Evolutionary conservation across 1,140 invertebrate genomes (phyloP).

Genomic region (Bombus terrestris): DNA sequence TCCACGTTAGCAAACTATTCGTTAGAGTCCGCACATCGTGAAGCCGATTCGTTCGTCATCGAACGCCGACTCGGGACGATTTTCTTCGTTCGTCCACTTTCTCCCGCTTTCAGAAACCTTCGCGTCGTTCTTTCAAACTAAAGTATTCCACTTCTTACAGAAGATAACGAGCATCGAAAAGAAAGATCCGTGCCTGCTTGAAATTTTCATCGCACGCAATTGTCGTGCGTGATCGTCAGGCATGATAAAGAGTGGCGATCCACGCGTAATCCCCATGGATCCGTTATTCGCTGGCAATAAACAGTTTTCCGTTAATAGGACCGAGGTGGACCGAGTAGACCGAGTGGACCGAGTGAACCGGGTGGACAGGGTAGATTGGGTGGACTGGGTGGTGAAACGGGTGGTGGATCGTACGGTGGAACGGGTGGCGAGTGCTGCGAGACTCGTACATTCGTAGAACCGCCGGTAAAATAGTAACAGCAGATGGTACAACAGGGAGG

Average conservation of each 20-base stretch:
- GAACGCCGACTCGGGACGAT: slow-evolving; percentile 45
- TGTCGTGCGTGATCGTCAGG: neutral
- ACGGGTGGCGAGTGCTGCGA: slow-evolving; percentile 62
- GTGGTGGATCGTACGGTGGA: slow-evolving; percentile 41
- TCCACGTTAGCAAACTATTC: slow-evolving; percentile 73
- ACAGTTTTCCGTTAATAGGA: slow-evolving; percentile 80
- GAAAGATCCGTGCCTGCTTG: neutral
- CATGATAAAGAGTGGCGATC: slow-evolving; percentile 31
- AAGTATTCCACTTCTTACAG: neutral
- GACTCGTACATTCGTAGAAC: slow-evolving; percentile 78
- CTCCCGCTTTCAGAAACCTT: neutral
- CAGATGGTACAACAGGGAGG: slow-evolving; percentile 79
- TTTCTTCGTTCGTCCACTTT: neutral
- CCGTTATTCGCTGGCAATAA: slow-evolving; percentile 77
- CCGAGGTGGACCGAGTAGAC: slow-evolving; percentile 60
- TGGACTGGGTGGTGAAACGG: slow-evolving; percentile 11
- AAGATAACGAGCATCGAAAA: neutral
- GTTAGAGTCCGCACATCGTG: slow-evolving; percentile 25
- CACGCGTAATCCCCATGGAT: slow-evolving; percentile 72
- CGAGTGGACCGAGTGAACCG: slow-evolving; percentile 41
- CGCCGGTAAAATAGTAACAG: slow-evolving; percentile 82
- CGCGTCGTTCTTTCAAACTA: neutral
- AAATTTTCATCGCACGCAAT: neutral
- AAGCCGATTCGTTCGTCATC: slow-evolving; percentile 32
- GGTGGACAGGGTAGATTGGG: slow-evolving; percentile 42